Evolutionary conservation across 2,797 vertebrate genomes (phyloP), one percentile per base, ranked within the genome.

Genomic region (Halcyon badia): DNA sequence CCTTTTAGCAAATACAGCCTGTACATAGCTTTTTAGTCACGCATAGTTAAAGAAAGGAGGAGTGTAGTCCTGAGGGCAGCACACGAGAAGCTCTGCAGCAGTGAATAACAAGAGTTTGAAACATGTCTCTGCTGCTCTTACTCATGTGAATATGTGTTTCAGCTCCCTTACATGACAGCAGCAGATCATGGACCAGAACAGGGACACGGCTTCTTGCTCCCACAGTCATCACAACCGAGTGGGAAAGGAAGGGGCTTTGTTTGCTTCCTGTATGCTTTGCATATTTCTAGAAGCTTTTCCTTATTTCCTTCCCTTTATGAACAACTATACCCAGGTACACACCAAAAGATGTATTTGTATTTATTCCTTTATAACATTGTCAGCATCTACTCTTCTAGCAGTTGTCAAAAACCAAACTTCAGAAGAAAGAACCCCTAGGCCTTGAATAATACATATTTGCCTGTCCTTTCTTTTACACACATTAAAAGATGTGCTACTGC

Each of bases 331-430:
- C 17, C 44, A 58, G 15, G 22, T 78, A 90, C 90, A 54, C 24
- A 61, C 9, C 46, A 54, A 56, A 66, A 57, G 2, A 15, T n/a
- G 1, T 52, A 28, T 68, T 76, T 89, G 61, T 52, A 28, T 68
- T 76, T 89, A 72, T 72, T 90, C 21, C 10, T 28, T 49, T 57
- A 33, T 35, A 62, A 39, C 7, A 57, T 44, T 87, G 42, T 66
- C 48, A 76, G 15, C 9, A 85, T 28, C 14, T 62, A 41, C 37
- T 82, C 4, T 87, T 79, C 22, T 37, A 78, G 56, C 28, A 78
- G 71, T 41, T 35, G 14, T 64, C 60, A 78, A 56, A 95, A 93
- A 76, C 7, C 26, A 90, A 88, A 81, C 24, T 66, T 87, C 31
- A 78, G 35, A 52, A 85, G 17, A 52, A 91, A 95, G 16, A 68